These are phyloP conservation scores for Mus caroli DNA, from an alignment of 2,797 vertebrate genomes.

Conservation along the genomic window DNA sequence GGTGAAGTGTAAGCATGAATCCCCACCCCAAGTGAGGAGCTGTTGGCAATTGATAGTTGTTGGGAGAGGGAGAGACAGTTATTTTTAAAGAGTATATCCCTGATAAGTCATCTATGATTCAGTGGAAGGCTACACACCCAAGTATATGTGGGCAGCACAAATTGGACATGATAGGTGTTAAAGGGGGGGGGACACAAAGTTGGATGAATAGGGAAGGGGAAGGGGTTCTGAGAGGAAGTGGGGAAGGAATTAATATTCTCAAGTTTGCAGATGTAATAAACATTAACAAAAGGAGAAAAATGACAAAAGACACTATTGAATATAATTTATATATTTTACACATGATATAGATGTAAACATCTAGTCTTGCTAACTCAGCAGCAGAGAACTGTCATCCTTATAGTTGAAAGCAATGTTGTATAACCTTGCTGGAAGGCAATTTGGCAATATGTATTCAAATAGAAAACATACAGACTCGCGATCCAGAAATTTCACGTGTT, in stretches of 20 bases:
- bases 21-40: not conserved
- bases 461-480: not conserved
- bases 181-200: not conserved
- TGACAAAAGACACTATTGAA: not conserved
- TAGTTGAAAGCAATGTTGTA: not conserved
- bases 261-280: not conserved
- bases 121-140: not conserved
- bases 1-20: not conserved
- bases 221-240: not conserved
- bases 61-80: not conserved
- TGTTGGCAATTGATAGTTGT: not conserved
- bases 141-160: not conserved
- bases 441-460: not conserved
- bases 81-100: not conserved
- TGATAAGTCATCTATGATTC: not conserved
- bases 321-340: not conserved
- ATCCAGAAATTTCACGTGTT: conserved; percentile 33
- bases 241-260: not conserved
- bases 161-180: not conserved
- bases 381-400: not conserved
- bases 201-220: too few relatives aligned
- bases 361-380: not conserved
- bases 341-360: not conserved
- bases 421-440: conserved; percentile 4
- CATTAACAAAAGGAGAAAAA: not conserved